Base-by-base conservation (phyloP, 2,797 vertebrate species). In the Tamandua tetradactyla region DNA sequence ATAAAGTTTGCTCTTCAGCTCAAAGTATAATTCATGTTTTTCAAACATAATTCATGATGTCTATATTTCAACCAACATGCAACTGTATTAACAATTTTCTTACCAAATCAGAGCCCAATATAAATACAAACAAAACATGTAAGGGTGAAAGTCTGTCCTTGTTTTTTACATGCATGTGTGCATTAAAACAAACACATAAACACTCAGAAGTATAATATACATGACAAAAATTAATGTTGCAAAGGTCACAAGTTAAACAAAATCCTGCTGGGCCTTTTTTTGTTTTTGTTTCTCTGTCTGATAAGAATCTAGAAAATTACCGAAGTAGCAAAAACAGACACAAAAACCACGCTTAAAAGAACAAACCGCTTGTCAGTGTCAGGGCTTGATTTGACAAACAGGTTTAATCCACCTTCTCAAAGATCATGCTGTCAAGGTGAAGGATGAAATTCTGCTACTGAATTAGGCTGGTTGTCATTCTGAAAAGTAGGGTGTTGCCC, bases 391-490 rank as follows among this genome's bases (percentile, higher is more conserved):
- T 89, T 93, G 90, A 96, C 88, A 82, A 93, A 97, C 92, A 96
- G 96, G 81, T 95, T 97, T 94, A 92, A 96, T 95, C 80, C 86
- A 69, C 44, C 79, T 84, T 91, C 93, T 97, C 82, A 78, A 91
- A 97, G 95, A 76, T 78, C 89, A 87, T 4, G 84, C 23, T n/a
- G 55, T 93, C 89, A 89, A 37, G 30, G 76, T 22, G 62, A 94
- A 92, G 91, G 71, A 81, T 42, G 87, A 35, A 47, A 10, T 17
- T 47, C 64, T 66, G 32, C 32, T 32, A 64, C 12, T 64, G 13
- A 66, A 78, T 57, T 9, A 27, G 93, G 69, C 64, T 81, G 89
- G 76, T 44, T 87, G 20, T 42, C 64, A 37, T 49, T 76, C 30
- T 57, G 44, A 92, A 88, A 86, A 42, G 91, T 0, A 7, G n/a